Evolutionary conservation across 2,113 vertebrate genomes (phyloP).

Genomic region (Grammomys dolichurus): DNA sequence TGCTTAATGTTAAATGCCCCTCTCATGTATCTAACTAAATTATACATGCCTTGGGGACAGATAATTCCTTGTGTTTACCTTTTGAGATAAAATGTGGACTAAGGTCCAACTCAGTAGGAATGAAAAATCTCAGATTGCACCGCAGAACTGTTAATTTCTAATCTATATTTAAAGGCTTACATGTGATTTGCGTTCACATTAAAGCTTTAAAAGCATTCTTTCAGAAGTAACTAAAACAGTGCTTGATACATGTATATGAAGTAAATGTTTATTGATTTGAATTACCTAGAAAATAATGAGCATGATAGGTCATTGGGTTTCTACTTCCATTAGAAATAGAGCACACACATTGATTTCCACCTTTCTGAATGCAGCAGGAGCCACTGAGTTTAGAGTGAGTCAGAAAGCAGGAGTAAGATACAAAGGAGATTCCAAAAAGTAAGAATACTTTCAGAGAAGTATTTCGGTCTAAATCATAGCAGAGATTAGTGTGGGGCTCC

Average conservation of each 20-base stretch:
- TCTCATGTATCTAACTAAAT: not conserved
- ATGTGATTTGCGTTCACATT: not conserved
- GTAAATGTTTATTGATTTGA: not conserved
- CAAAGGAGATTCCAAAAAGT: not conserved
- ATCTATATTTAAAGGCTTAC: not conserved
- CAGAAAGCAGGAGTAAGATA: slow-evolving; percentile 19
- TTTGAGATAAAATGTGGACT: not conserved
- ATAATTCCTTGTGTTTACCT: not conserved
- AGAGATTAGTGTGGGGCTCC: not conserved
- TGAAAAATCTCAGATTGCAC: not conserved
- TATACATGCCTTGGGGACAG: not conserved
- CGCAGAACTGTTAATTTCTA: not conserved
- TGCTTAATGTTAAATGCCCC: not conserved
- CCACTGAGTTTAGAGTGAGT: not conserved
- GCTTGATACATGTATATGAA: not conserved
- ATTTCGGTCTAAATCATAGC: not conserved
- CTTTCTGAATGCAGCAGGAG: not conserved
- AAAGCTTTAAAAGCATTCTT: not conserved
- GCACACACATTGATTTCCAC: not conserved
- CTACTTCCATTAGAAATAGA: not conserved
- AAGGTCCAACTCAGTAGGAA: not conserved
- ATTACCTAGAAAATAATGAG: slow-evolving; percentile 3
- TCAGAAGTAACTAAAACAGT: not conserved
- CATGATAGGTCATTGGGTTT: not conserved
- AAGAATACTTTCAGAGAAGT: not conserved